phyloP scores from a whole-genome alignment of 2,888 invertebrate genomes.

The Dynastes tityus region DNA sequence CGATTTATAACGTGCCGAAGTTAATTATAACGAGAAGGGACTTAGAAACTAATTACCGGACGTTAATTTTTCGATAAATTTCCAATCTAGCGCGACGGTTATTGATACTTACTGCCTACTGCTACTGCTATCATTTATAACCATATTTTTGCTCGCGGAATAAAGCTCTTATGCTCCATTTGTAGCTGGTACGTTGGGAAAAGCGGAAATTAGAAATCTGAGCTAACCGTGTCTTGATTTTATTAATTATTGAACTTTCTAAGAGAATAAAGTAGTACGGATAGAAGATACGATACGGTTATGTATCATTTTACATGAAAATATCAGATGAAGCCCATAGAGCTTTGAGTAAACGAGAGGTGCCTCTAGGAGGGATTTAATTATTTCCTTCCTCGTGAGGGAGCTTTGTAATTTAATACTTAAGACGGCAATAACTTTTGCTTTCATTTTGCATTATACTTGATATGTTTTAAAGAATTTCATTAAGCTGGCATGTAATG shows the following conservation, averaged over 20 bases:
- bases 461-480: too few relatives aligned
- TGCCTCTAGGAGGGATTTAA: too few relatives aligned
- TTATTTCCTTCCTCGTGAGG: too few relatives aligned
- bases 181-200: neutral
- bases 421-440: too few relatives aligned
- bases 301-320: neutral
- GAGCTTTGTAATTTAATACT: too few relatives aligned
- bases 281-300: neutral
- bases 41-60: conserved; percentile 27
- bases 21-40: conserved; percentile 29
- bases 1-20: conserved; percentile 27
- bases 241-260: neutral
- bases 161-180: neutral
- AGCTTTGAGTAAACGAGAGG: too few relatives aligned
- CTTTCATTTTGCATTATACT: too few relatives aligned
- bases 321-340: neutral
- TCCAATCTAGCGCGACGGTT: conserved; percentile 13
- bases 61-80: conserved; percentile 36
- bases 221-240: neutral
- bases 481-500: too few relatives aligned
- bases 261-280: neutral
- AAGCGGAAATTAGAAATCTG: conserved; percentile 7
- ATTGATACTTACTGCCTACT: conserved; percentile 11
- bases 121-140: neutral
- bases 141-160: neutral